Percentiles rank a stretch among this genome's conserved stretches.
Conservation (phyloP, 2,888 invertebrate species). For the Apomyelois bistriatella region DNA sequence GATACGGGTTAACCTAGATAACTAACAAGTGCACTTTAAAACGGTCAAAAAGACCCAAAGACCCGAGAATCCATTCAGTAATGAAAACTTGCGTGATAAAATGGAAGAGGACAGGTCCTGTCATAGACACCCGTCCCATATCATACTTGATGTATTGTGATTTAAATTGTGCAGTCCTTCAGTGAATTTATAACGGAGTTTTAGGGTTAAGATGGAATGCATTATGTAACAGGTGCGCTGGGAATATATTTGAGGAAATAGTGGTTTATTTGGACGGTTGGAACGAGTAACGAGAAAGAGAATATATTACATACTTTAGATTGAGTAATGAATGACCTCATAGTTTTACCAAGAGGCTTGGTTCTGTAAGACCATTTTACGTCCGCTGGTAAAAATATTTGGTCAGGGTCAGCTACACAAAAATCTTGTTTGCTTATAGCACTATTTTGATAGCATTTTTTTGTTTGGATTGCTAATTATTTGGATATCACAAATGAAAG, state of each 20-base stretch:
- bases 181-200: conserved; percentile 44
- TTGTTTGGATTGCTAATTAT: no score
- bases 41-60: conserved; percentile 21
- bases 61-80: conserved; percentile 1
- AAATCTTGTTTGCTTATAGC: no score
- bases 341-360: no score
- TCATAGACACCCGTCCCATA: conserved; percentile 33
- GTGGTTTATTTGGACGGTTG: not conserved
- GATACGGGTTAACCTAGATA: conserved; percentile 11
- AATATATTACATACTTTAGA: no score
- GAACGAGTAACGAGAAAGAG: no score
- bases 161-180: conserved; percentile 19
- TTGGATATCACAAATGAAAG: no score
- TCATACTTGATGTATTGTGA: conserved; percentile 47
- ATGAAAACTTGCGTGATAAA: conserved; percentile 10
- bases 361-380: no score
- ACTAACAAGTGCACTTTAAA: conserved; percentile 5
- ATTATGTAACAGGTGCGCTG: conserved; percentile 19
- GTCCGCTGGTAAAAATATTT: no score
- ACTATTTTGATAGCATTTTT: no score
- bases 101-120: conserved; percentile 22
- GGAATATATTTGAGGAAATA: conserved; percentile 30
- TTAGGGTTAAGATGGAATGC: conserved; percentile 27
- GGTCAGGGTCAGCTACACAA: no score
- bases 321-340: no score